Conservation (phyloP, 1,140 invertebrate genomes). For the Drosophila pseudoobscura region DNA sequence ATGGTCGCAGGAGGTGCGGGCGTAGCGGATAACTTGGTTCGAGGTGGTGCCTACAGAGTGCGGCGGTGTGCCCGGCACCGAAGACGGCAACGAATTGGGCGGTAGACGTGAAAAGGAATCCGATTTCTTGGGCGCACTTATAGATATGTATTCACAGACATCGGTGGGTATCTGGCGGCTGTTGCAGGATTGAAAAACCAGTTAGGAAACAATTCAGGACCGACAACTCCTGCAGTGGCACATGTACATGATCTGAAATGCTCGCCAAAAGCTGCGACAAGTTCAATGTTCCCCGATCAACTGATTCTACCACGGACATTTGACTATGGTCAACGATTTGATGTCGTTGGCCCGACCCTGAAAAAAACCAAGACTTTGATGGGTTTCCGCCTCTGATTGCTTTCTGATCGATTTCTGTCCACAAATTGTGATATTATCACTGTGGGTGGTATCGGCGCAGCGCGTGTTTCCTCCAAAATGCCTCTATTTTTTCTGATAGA, state of each 20-base stretch:
- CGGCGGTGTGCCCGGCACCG: slow-evolving; percentile 19
- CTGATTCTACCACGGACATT: slow-evolving; percentile 31
- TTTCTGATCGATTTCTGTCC: slow-evolving; percentile 67
- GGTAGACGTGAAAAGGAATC: slow-evolving; percentile 64
- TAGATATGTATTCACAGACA: slow-evolving; percentile 63
- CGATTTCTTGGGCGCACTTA: slow-evolving; percentile 69
- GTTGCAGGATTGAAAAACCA: slow-evolving; percentile 1
- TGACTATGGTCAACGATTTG: slow-evolving; percentile 26
- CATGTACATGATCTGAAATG: slow-evolving; percentile 2
- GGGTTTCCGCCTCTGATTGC: slow-evolving; percentile 39
- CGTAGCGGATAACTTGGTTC: slow-evolving; percentile 66
- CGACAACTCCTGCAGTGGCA: slow-evolving; percentile 2
- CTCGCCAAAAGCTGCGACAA: slow-evolving; percentile 14
- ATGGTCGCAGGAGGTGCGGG: slow-evolving; percentile 71
- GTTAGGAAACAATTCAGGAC: slow-evolving; percentile 2
- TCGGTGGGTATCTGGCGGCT: slow-evolving; percentile 58
- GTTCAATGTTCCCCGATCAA: slow-evolving; percentile 41
- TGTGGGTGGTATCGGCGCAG: slow-evolving; percentile 2
- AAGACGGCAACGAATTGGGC: slow-evolving; percentile 22
- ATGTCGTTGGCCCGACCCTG: slow-evolving; percentile 24
- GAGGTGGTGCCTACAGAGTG: slow-evolving; percentile 32
- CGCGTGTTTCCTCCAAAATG: slow-evolving; percentile 36
- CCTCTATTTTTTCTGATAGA: slow-evolving; percentile 33
- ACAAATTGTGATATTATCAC: slow-evolving; percentile 40
- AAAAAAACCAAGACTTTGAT: slow-evolving; percentile 7